Conservation (phyloP, 2,797 vertebrate species). For the Karalla daura region DNA sequence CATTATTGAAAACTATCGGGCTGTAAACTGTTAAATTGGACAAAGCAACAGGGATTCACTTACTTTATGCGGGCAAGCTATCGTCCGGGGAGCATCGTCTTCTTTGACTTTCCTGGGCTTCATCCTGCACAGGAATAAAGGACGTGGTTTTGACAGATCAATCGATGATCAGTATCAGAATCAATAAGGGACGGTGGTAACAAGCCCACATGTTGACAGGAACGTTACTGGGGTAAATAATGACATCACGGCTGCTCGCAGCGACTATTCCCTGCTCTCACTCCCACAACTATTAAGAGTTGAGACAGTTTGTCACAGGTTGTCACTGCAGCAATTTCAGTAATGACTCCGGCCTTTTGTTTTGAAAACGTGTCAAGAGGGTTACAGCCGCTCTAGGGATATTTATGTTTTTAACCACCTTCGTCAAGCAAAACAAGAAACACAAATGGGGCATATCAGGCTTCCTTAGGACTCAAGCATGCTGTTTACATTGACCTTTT, state of each 20-base stretch:
- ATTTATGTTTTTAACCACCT: not conserved
- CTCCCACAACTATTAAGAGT: not conserved
- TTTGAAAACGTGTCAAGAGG: too few species aligned
- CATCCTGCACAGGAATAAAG: constrained; percentile 85
- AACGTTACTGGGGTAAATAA: not conserved
- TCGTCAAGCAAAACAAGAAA: not conserved
- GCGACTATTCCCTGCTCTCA: not conserved
- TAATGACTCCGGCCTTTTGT: not conserved
- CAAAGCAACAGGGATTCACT: constrained; percentile 68
- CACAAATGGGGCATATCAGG: not conserved
- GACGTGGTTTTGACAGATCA: not conserved
- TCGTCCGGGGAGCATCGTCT: constrained; percentile 97
- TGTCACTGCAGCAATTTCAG: not conserved
- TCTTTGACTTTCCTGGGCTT: constrained; percentile 99
- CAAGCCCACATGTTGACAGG: not conserved
- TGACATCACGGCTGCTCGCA: not conserved
- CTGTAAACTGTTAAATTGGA: not conserved
- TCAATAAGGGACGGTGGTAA: not conserved
- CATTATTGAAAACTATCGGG: constrained; percentile 1
- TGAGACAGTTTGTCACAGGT: not conserved
- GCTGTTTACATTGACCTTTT: not conserved
- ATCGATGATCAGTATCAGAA: constrained; percentile 19
- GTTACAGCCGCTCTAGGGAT: not conserved
- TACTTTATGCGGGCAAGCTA: constrained; percentile 99
- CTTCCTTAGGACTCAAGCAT: not conserved